phyloP scores from a whole-genome alignment of 1,140 invertebrate species.

The Lasioglossum albipes region DNA sequence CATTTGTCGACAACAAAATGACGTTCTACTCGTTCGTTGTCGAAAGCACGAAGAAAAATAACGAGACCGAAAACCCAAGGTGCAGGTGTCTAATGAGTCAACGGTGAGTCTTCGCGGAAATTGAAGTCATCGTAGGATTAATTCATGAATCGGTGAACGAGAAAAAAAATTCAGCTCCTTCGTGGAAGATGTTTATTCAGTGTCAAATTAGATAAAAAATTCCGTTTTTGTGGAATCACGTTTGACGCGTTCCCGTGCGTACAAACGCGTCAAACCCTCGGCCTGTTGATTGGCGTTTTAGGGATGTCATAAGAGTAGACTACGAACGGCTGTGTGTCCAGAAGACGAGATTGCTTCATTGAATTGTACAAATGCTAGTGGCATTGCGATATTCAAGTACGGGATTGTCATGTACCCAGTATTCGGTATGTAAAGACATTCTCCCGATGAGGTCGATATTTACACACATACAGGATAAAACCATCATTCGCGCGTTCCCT shows the following conservation, averaged over 20 bases:
- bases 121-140: not conserved
- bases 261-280: not conserved
- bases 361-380: not conserved
- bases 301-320: not conserved
- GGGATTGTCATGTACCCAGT: constrained; percentile 39
- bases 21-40: not conserved
- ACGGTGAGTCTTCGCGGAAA: not conserved
- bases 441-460: constrained; percentile 1
- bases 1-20: not conserved
- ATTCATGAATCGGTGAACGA: not conserved
- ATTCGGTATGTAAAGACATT: constrained; percentile 10
- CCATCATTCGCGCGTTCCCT: constrained; percentile 10
- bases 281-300: not conserved
- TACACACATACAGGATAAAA: constrained; percentile 29
- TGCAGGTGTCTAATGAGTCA: no score
- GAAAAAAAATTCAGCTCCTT: not conserved
- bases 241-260: not conserved
- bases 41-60: not conserved
- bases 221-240: not conserved
- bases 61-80: not conserved
- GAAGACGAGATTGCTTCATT: not conserved
- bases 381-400: constrained; percentile 14
- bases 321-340: not conserved
- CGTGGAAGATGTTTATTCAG: not conserved
- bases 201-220: not conserved